A percentile compares a stretch with the other conserved stretches of the same genome.
Evolutionary conservation across 2,888 invertebrate genomes (phyloP).

Genomic region (Prosopocoilus inquinatus): DNA sequence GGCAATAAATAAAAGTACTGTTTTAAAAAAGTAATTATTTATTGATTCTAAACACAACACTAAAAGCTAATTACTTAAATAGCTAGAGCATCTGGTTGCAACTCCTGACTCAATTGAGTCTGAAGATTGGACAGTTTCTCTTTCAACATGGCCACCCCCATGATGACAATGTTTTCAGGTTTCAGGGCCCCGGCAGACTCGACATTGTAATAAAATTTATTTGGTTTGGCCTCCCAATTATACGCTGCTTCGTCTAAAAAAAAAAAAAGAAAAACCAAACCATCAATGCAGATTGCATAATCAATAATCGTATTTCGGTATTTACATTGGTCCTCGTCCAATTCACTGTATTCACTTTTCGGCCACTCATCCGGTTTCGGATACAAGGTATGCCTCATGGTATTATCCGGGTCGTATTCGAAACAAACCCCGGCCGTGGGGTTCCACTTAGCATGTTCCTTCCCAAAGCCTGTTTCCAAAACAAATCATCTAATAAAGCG

Average conservation of each 20-base stretch:
- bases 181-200: conserved; percentile 93
- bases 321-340: conserved; percentile 86
- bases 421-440: conserved; percentile 98
- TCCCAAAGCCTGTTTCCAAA: conserved; percentile 69
- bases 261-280: conserved; percentile 38
- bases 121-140: conserved; percentile 95
- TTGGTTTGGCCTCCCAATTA: conserved; percentile 92
- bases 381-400: conserved; percentile 90
- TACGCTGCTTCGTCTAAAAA: conserved; percentile 81
- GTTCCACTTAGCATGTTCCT: conserved; percentile 99
- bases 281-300: not conserved
- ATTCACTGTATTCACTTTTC: conserved; percentile 93
- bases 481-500: not conserved
- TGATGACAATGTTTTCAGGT: conserved; percentile 95
- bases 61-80: conserved; percentile 53
- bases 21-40: conserved; percentile 1
- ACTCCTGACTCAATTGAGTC: conserved; percentile 85
- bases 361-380: conserved; percentile 99
- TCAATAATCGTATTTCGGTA: conserved; percentile 21
- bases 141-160: conserved; percentile 90
- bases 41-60: too few species aligned
- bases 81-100: conserved; percentile 79
- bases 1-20: too few species aligned
- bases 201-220: conserved; percentile 96
- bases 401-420: conserved; percentile 99